A percentile compares a stretch with the other conserved stretches of the same genome.
Evolutionary conservation across 2,888 invertebrate genomes (phyloP).

Genomic region (Cheilosia grossa): DNA sequence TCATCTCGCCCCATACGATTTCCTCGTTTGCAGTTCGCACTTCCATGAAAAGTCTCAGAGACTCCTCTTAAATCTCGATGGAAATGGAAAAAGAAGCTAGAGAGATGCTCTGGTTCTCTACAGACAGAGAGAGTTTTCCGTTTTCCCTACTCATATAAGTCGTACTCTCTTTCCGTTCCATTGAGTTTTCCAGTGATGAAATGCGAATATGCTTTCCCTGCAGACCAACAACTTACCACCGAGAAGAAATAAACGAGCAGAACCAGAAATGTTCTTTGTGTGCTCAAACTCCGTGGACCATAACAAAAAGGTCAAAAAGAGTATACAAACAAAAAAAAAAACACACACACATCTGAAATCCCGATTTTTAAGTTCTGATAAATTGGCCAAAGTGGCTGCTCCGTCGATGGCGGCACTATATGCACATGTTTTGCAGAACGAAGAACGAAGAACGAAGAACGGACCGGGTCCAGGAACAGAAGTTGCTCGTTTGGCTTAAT

Average conservation of each 20-base stretch:
- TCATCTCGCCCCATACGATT: conserved; percentile 19
- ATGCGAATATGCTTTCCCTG: conserved; percentile 40
- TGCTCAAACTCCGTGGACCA: conserved; percentile 59
- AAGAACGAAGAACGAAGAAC: conserved; percentile 49
- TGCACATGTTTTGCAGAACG: conserved; percentile 67
- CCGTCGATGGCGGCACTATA: conserved; percentile 42
- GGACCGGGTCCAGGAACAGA: conserved; percentile 58
- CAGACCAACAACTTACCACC: conserved; percentile 52
- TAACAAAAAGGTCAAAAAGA: conserved; percentile 68
- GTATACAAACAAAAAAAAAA: conserved; percentile 29
- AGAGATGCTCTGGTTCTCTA: conserved; percentile 24
- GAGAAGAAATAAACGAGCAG: conserved; percentile 54
- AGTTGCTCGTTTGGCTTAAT: conserved; percentile 69
- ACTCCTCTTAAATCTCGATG: not conserved
- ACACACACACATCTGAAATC: conserved; percentile 39
- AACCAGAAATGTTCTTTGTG: conserved; percentile 67
- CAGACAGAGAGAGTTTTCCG: conserved; percentile 37
- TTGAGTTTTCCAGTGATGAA: conserved; percentile 65
- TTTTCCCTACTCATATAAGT: not conserved
- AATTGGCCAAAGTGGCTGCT: conserved; percentile 69
- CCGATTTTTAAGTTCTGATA: conserved; percentile 64
- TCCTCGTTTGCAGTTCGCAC: conserved; percentile 19
- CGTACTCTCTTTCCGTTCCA: conserved; percentile 8
- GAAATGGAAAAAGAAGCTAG: conserved; percentile 25
- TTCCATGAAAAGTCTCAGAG: conserved; percentile 5